Evolutionary conservation across 2,797 vertebrate genomes (phyloP).

Genomic region (Eulemur coronatus): DNA sequence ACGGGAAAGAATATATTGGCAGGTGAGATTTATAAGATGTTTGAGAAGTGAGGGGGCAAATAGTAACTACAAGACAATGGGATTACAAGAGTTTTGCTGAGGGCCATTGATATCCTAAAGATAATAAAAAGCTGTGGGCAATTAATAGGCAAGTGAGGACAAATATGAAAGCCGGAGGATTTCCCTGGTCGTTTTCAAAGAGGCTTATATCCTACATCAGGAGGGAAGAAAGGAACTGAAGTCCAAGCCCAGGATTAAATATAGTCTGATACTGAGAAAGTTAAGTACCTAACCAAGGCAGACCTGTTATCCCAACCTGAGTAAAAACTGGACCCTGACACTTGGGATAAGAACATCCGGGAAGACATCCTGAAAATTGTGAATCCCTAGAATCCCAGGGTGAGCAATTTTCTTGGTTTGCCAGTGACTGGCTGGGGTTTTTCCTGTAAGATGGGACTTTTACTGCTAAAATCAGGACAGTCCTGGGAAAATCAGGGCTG

Average conservation of each 20-base stretch:
- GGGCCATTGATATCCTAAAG: background rate
- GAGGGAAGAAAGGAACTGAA: background rate
- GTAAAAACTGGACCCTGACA: background rate
- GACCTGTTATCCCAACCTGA: background rate
- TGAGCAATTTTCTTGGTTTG: background rate
- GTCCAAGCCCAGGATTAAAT: background rate
- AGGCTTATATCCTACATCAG: background rate
- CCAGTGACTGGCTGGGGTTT: background rate
- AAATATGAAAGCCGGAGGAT: background rate
- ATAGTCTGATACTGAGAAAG: background rate
- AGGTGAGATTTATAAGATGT: background rate
- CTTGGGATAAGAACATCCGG: background rate
- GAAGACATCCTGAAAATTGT: background rate
- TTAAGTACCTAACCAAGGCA: background rate
- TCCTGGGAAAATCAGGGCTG: fast-evolving
- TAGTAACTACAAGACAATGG: background rate
- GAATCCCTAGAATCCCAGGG: background rate
- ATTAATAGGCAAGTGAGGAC: background rate
- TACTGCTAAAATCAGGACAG: background rate
- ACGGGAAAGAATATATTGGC: background rate
- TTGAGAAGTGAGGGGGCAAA: background rate
- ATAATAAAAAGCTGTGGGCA: background rate
- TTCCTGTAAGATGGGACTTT: background rate
- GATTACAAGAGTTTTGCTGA: background rate
- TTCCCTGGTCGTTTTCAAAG: background rate